Percentiles rank a stretch among this genome's conserved stretches.
Evolutionary conservation across 2,113 vertebrate genomes (phyloP).

Genomic region (Dasyornis broadbenti): DNA sequence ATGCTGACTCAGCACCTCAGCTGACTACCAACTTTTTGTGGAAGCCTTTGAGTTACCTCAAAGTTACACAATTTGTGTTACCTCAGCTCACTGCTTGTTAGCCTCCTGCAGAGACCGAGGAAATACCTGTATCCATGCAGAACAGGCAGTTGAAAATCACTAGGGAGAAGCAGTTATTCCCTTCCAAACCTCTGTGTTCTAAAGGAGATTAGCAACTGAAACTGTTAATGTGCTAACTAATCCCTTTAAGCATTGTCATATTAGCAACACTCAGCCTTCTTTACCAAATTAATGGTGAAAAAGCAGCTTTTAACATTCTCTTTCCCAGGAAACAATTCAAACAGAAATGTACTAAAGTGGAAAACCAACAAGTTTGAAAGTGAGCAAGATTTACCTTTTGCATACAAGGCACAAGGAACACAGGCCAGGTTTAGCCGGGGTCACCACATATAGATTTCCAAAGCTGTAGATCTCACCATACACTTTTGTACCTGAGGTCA

Average conservation of each 20-base stretch:
- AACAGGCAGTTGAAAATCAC: neutral
- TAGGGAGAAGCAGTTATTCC: neutral
- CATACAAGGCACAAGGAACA: neutral
- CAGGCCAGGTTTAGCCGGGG: fast-evolving
- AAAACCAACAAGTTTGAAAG: neutral
- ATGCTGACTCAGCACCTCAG: neutral
- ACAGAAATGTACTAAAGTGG: neutral
- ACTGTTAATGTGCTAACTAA: neutral
- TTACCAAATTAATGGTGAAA: neutral
- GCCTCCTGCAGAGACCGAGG: neutral
- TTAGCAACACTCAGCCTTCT: neutral
- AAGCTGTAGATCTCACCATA: neutral
- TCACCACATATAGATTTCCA: neutral
- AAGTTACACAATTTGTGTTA: neutral
- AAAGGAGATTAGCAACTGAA: neutral
- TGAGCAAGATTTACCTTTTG: neutral
- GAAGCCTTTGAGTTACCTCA: no score
- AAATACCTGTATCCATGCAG: neutral
- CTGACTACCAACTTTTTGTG: neutral
- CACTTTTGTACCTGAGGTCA: neutral
- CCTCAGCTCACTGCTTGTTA: neutral
- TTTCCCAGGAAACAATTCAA: neutral
- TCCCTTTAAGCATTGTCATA: neutral
- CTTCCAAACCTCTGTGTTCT: neutral
- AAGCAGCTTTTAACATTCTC: neutral